These are phyloP conservation scores for Ceramica pisi DNA, from an alignment of 2,888 invertebrate genomes.

Conservation along the genomic window DNA sequence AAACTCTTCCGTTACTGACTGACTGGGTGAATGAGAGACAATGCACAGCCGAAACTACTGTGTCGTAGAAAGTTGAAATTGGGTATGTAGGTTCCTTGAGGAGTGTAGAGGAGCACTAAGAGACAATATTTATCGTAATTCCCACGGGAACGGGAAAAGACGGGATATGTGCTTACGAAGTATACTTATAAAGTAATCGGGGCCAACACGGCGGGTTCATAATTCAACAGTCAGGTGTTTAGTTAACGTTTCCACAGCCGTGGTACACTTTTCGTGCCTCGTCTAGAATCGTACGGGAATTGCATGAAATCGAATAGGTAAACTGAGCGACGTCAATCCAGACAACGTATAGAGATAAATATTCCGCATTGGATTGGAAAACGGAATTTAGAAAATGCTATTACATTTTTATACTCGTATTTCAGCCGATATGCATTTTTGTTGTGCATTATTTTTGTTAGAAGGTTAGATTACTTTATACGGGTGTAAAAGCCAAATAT, in stretches of 20 bases:
- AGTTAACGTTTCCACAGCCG: neutral
- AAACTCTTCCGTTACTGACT: too few relatives aligned
- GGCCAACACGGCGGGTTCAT: neutral
- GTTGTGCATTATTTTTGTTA: neutral
- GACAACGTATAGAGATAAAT: neutral
- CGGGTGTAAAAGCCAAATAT: too few relatives aligned
- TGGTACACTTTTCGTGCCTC: constrained; percentile 5
- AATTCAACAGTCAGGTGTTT: constrained; percentile 8
- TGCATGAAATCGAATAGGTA: constrained; percentile 27
- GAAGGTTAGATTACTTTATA: too few relatives aligned
- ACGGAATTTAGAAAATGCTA: neutral
- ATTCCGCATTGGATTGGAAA: neutral
- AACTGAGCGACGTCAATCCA: neutral
- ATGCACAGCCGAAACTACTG: too few relatives aligned
- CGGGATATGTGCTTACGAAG: too few relatives aligned
- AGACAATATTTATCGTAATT: too few relatives aligned
- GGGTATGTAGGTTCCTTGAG: too few relatives aligned
- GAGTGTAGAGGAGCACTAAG: too few relatives aligned
- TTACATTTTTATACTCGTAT: constrained; percentile 1
- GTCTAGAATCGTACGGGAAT: constrained; percentile 6
- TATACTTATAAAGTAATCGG: neutral
- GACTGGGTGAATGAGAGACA: too few relatives aligned
- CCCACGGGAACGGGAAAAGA: too few relatives aligned
- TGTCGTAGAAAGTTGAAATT: too few relatives aligned
- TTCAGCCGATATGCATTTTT: neutral